phyloP scores from a whole-genome alignment of 1,140 invertebrate species.

The Geopemphigus sp. region DNA sequence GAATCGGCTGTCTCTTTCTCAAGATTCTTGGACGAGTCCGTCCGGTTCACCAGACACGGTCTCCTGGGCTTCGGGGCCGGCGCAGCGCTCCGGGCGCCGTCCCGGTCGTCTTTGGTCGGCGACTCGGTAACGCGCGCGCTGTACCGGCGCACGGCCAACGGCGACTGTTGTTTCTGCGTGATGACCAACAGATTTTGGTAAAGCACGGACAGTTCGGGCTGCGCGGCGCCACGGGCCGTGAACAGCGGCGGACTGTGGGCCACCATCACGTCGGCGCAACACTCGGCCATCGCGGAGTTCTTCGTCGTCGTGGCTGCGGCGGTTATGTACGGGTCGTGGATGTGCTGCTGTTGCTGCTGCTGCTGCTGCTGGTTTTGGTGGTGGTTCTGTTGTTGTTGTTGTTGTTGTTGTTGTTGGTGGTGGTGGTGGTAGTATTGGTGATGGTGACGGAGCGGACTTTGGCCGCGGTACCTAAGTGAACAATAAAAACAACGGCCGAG shows the following conservation, averaged over 20 bases:
- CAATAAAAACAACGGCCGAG: conserved; percentile 9
- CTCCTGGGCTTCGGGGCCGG: conserved; percentile 55
- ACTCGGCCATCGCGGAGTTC: conserved; percentile 49
- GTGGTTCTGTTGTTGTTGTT: too few relatives aligned
- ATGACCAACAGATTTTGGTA: conserved; percentile 55
- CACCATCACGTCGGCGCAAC: conserved; percentile 59
- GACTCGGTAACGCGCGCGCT: conserved; percentile 43
- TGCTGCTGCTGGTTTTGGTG: too few relatives aligned
- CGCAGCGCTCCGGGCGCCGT: conserved; percentile 51
- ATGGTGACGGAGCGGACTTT: too few relatives aligned
- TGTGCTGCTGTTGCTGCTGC: too few relatives aligned
- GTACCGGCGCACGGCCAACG: conserved; percentile 55
- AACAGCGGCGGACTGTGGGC: conserved; percentile 69
- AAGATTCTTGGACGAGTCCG: conserved; percentile 53
- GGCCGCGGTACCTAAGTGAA: conserved; percentile 10
- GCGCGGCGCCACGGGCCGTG: conserved; percentile 60
- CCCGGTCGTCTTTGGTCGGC: conserved; percentile 54
- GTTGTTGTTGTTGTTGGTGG: too few relatives aligned
- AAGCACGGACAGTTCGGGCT: conserved; percentile 53
- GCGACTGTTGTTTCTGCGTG: conserved; percentile 55
- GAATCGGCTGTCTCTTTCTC: not conserved
- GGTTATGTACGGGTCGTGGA: not conserved
- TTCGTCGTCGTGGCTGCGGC: not conserved
- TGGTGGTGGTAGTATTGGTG: too few relatives aligned
- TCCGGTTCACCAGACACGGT: conserved; percentile 57